These are phyloP conservation scores for Parnassius smintheus DNA, from an alignment of 2,888 invertebrate species.

Conservation along the genomic window DNA sequence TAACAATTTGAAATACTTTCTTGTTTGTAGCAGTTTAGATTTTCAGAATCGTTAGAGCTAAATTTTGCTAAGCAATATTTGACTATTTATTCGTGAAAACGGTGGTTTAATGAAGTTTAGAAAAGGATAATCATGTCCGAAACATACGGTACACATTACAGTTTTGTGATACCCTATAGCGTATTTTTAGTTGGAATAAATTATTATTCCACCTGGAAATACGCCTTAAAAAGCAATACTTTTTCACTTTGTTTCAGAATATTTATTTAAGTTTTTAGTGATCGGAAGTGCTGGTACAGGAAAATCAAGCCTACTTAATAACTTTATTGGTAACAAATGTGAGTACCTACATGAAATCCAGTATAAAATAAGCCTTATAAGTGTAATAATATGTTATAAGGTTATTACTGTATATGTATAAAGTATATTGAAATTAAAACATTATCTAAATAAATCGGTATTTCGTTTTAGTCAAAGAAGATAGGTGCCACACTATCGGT, in stretches of 20 bases:
- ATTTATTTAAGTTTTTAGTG: constrained; percentile 91
- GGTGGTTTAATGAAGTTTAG: neutral
- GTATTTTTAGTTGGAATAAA: neutral
- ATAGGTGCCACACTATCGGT: constrained; percentile 91
- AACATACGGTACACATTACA: constrained; percentile 17
- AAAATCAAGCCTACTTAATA: constrained; percentile 91
- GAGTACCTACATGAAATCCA: constrained; percentile 57
- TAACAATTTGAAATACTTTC: too few relatives aligned
- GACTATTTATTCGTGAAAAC: too few relatives aligned
- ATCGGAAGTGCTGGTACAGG: constrained; percentile 93
- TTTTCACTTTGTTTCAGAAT: constrained; percentile 81
- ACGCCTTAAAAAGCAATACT: too few relatives aligned
- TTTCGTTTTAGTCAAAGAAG: constrained; percentile 85
- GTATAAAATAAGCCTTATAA: too few relatives aligned
- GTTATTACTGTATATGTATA: too few relatives aligned
- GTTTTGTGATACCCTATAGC: neutral
- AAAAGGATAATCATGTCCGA: constrained; percentile 20
- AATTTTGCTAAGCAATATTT: too few relatives aligned
- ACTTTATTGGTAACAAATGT: constrained; percentile 93
- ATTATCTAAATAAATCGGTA: neutral
- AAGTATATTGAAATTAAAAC: too few relatives aligned
- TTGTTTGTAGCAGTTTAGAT: too few relatives aligned
- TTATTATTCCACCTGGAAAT: neutral
- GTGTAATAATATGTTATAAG: too few relatives aligned
- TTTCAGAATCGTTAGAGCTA: too few relatives aligned